phyloP scores from a whole-genome alignment of 2,113 vertebrate species.

The Gallinago undulata region DNA sequence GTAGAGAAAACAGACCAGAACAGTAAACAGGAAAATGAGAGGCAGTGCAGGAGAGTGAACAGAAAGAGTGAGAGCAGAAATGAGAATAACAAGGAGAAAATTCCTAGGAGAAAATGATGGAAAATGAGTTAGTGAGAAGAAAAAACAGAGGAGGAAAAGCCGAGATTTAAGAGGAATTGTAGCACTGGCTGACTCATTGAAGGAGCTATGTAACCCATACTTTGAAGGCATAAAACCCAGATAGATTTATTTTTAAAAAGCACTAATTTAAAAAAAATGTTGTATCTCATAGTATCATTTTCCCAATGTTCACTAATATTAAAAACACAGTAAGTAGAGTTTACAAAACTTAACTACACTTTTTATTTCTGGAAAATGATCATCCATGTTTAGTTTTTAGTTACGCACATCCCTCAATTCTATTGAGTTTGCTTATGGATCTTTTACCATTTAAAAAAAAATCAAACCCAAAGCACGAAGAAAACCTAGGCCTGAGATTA shows the following conservation, averaged over 20 bases:
- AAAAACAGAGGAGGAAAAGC: background rate
- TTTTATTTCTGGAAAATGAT: background rate
- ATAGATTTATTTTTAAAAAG: background rate
- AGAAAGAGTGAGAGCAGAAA: background rate
- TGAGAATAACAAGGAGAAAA: background rate
- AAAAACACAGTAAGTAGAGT: background rate
- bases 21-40: background rate
- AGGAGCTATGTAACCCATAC: background rate
- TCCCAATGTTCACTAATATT: background rate
- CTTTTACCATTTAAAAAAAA: background rate
- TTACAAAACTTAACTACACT: background rate
- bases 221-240: background rate
- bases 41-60: background rate
- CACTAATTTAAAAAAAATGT: background rate
- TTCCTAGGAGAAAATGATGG: background rate
- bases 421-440: background rate
- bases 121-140: background rate
- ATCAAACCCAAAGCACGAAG: background rate
- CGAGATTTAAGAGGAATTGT: background rate
- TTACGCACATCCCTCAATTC: background rate
- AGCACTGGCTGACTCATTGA: background rate
- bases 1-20: background rate
- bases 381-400: background rate
- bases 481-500: background rate
- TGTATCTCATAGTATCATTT: background rate